These are phyloP conservation scores for Apostichopus parvimensis DNA, from an alignment of 35 echinoderm and acorn worm species.

Conservation along the genomic window DNA sequence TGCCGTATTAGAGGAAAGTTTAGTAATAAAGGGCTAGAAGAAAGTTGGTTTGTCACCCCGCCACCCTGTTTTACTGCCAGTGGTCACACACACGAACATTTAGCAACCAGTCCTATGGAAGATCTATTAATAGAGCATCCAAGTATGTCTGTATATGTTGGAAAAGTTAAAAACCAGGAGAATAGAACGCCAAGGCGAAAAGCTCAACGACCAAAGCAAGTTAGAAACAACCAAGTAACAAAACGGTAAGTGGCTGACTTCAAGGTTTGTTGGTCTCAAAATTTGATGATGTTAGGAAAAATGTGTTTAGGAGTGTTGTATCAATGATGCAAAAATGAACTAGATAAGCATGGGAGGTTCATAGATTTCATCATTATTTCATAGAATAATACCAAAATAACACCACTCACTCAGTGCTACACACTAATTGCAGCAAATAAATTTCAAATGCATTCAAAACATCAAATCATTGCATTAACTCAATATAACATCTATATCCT, in stretches of 20 bases:
- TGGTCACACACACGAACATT: constrained; percentile 80
- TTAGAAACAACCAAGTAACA: constrained; percentile 54
- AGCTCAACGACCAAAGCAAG: constrained; percentile 41
- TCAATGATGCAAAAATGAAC: too few relatives aligned
- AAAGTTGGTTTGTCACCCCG: constrained; percentile 99
- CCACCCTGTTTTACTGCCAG: constrained; percentile 98
- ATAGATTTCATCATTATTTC: too few relatives aligned
- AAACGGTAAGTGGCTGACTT: constrained; percentile 22
- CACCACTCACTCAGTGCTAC: too few relatives aligned
- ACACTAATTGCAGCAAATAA: too few relatives aligned
- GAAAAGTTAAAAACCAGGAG: constrained; percentile 13
- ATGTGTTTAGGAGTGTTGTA: background rate
- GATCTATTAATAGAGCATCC: constrained; percentile 98
- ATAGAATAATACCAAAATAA: too few relatives aligned
- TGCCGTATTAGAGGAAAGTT: constrained; percentile 31
- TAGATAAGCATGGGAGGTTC: too few relatives aligned
- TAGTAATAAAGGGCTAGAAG: constrained; percentile 65
- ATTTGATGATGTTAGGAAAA: background rate
- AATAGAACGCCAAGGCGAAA: constrained; percentile 39
- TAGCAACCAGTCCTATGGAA: constrained; percentile 96
- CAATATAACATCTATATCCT: too few relatives aligned
- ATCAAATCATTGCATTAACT: too few relatives aligned
- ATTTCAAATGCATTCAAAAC: too few relatives aligned
- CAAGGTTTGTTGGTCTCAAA: background rate
- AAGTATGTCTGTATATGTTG: constrained; percentile 96